Conservation (phyloP, 2,888 invertebrate genomes). For the Autographa gamma region DNA sequence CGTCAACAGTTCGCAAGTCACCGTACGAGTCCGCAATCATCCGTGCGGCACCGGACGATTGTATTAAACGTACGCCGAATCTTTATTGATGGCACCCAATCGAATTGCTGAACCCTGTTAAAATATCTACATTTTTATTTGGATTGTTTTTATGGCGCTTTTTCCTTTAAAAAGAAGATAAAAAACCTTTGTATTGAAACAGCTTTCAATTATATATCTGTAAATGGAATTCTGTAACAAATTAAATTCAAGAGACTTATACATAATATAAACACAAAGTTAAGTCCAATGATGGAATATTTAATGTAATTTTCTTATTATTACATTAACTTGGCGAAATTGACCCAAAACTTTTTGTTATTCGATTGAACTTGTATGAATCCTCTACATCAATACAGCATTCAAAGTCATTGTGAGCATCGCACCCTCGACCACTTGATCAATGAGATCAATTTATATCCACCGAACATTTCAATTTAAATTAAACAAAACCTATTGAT, state of each 20-base stretch:
- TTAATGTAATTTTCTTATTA: not conserved
- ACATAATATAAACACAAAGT: no score
- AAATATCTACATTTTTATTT: conserved; percentile 27
- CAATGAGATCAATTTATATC: not conserved
- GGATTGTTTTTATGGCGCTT: not conserved
- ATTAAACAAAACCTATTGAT: conserved; percentile 17
- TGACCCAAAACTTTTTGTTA: not conserved
- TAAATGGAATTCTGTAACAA: no score
- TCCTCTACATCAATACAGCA: not conserved
- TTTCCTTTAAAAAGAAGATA: not conserved
- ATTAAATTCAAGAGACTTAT: no score
- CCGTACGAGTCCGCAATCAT: conserved; percentile 40
- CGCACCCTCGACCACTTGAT: not conserved
- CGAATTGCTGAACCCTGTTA: conserved; percentile 37
- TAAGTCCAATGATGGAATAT: not conserved
- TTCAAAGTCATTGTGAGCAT: not conserved
- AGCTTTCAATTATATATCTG: no score
- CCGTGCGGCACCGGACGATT: conserved; percentile 46
- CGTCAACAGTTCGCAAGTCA: conserved; percentile 54
- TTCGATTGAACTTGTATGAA: not conserved
- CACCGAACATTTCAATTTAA: conserved; percentile 6
- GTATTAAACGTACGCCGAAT: conserved; percentile 53
- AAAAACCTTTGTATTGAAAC: no score
- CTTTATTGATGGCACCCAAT: conserved; percentile 43
- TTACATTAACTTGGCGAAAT: not conserved